Evolutionary conservation across 2,797 vertebrate genomes (phyloP).

Genomic region (Acipenser ruthenus): DNA sequence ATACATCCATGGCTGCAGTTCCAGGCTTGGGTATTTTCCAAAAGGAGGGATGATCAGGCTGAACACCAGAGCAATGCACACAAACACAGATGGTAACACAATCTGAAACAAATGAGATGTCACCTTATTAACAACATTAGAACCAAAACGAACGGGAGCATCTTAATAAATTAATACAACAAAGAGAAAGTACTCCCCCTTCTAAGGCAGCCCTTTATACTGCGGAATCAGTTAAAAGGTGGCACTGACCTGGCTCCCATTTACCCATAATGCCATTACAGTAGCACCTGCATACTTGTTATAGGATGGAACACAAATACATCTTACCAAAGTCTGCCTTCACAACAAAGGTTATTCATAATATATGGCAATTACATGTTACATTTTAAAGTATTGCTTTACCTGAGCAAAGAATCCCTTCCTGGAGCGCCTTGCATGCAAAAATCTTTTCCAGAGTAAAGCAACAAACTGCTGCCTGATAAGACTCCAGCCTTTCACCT

Average conservation of each 20-base stretch:
- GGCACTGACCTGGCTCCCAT: no score
- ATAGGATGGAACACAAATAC: no score
- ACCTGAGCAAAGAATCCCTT: conserved; percentile 97
- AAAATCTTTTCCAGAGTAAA: conserved; percentile 89
- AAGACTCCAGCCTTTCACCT: conserved; percentile 79
- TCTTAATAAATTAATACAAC: background rate
- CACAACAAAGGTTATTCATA: no score
- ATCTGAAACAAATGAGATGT: conserved; percentile 57
- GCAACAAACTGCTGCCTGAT: conserved; percentile 87
- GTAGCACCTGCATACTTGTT: no score
- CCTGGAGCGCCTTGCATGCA: conserved; percentile 84
- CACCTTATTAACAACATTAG: background rate
- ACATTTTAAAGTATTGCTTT: conserved; percentile 23
- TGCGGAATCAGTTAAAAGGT: no score
- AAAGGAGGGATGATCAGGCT: conserved; percentile 90
- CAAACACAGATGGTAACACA: conserved; percentile 85
- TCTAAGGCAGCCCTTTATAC: no score
- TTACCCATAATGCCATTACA: no score
- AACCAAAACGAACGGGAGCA: background rate
- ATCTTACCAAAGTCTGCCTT: no score
- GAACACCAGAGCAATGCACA: conserved; percentile 91
- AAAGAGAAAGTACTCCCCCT: background rate
- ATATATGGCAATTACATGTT: background rate
- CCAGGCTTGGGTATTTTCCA: conserved; percentile 82
- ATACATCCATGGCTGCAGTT: conserved; percentile 97